Evolutionary conservation across 2,888 invertebrate genomes (phyloP), one percentile per base, ranked within the genome.

Genomic region (Campoplex capitator): DNA sequence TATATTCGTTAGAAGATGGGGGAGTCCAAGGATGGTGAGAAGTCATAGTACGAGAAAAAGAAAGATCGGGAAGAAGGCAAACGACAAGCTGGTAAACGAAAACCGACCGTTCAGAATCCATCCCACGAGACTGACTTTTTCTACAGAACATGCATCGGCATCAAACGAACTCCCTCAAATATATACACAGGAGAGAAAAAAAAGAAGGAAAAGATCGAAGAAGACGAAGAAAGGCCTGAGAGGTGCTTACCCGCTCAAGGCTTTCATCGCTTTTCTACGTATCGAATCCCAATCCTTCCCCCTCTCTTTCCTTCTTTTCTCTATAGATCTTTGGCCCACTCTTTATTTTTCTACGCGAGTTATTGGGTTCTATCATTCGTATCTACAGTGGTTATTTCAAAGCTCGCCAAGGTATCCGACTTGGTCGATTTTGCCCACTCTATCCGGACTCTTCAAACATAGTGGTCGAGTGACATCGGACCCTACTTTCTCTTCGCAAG

Each of bases 51-150:
- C 48, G 28, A 62, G 35, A 23, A 45, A 58, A 18, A 70, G 67
- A 67, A 56, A 67, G 65, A 85, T 77, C 56, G 67, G 79, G 77
- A 84, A 80, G 51, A 85, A 84, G 79, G 83, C 84, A 86, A 88
- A 88, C 86, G 85, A 86, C 81, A 82, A 62, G 81, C 68, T 58
- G 77, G 85, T 85, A 79, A 85, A 84, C 85, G 86, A 82, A 76
- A 76, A 84, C 85, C 73, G 85, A 81, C 76, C 83, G 82, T 71
- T 79, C 70, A 83, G n/a, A n/a, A 83, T 76, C 75, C 70, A 83
- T 70, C 87, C 87, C 83, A 58, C 74, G 77, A 75, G 85, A 73
- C 51, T 77, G 76, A 68, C 58, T 65, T 84, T 38, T 79, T 23
- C 23, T 28, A 48, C 82, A 73, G 62, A 76, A 62, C 18, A 71